Evolutionary conservation across 1,140 invertebrate species (phyloP).

Genomic region (Pseudomyrmex pallidus): DNA sequence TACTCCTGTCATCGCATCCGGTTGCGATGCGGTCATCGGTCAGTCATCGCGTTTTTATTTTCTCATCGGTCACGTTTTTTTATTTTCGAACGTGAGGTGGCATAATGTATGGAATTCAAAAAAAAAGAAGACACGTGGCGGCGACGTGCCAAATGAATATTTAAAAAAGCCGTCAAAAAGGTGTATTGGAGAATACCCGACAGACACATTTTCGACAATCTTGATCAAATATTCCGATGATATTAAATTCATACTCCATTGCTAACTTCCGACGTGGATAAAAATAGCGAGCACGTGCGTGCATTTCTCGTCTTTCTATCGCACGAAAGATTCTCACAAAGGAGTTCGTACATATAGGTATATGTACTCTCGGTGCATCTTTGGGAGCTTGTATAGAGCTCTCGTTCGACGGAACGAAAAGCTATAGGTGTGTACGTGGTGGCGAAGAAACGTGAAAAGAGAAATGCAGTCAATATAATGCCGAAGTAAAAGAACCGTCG

Average conservation of each 20-base stretch:
- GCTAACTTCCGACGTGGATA: not conserved
- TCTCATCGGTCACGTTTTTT: conserved; percentile 23
- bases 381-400: conserved; percentile 10
- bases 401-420: conserved; percentile 22
- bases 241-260: conserved; percentile 37
- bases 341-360: not conserved
- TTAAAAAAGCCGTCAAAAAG: not conserved
- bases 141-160: not conserved
- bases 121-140: not conserved
- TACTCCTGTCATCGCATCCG: not conserved
- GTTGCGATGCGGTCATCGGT: no score
- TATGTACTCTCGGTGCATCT: conserved; percentile 21
- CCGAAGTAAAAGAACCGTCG: not conserved
- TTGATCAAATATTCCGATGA: not conserved
- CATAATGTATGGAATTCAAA: conserved; percentile 21
- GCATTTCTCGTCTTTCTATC: not conserved
- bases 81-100: conserved; percentile 2
- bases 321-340: conserved; percentile 23
- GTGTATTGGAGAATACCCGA: not conserved
- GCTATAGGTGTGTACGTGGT: not conserved
- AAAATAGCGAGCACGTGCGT: not conserved
- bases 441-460: not conserved
- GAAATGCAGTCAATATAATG: conserved; percentile 49
- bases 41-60: no score
- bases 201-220: not conserved